These are phyloP conservation scores for Monarcha castaneiventris DNA, from an alignment of 2,113 vertebrate species.

Conservation along the genomic window DNA sequence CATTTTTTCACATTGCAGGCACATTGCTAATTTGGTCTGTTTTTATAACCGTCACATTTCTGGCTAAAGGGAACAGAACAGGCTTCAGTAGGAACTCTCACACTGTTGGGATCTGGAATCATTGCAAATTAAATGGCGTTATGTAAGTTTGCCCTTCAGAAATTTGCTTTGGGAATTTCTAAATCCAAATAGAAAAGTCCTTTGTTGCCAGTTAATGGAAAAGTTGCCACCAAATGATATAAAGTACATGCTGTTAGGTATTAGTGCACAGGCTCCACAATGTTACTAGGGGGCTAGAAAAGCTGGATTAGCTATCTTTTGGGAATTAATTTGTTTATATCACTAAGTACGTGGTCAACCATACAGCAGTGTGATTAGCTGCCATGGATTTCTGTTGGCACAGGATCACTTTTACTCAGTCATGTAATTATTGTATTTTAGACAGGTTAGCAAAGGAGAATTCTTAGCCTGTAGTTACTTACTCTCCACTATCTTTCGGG, in stretches of 20 bases:
- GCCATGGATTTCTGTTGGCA: slow-evolving; percentile 66
- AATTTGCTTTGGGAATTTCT: slow-evolving; percentile 56
- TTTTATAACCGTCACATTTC: not conserved
- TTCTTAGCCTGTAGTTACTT: slow-evolving; percentile 33
- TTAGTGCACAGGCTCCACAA: slow-evolving; percentile 23
- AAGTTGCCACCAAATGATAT: slow-evolving; percentile 53
- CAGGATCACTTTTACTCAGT: slow-evolving; percentile 35
- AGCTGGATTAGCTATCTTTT: slow-evolving; percentile 55
- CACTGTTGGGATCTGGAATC: slow-evolving; percentile 24
- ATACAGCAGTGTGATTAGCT: slow-evolving; percentile 59
- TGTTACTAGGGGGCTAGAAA: slow-evolving; percentile 30
- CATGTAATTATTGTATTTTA: slow-evolving; percentile 57
- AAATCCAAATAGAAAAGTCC: slow-evolving; percentile 43
- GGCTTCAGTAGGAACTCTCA: not conserved
- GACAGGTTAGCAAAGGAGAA: slow-evolving; percentile 46
- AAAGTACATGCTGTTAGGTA: slow-evolving; percentile 56
- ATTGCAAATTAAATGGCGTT: slow-evolving; percentile 46
- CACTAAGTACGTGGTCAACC: slow-evolving; percentile 51
- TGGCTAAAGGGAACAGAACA: not conserved
- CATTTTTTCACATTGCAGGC: not conserved
- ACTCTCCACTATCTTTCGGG: not conserved
- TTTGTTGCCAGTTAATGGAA: slow-evolving; percentile 59
- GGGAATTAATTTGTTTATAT: slow-evolving; percentile 59
- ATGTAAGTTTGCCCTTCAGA: slow-evolving; percentile 46
- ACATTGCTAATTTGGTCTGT: not conserved